Conservation (phyloP, 1,140 invertebrate genomes). For the Stegodyphus dumicola region DNA sequence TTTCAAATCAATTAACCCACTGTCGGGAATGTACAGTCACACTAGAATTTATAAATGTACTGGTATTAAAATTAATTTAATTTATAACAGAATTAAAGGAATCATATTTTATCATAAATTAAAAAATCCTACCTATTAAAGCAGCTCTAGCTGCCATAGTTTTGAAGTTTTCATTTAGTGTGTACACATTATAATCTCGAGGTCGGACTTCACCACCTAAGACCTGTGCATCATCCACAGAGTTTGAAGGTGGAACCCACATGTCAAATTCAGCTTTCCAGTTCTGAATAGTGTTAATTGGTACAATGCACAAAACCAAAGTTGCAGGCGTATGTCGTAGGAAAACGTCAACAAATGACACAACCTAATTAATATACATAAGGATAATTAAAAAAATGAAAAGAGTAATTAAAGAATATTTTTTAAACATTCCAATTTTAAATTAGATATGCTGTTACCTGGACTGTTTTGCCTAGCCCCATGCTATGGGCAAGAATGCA, state of each 20-base stretch:
- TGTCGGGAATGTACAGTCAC: too few relatives aligned
- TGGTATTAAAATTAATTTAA: too few relatives aligned
- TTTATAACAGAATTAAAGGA: neutral
- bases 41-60: too few relatives aligned
- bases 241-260: slow-evolving; percentile 81
- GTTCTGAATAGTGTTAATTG: slow-evolving; percentile 99
- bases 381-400: neutral
- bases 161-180: slow-evolving; percentile 95
- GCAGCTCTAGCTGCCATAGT: slow-evolving; percentile 85
- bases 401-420: slow-evolving; percentile 1
- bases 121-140: slow-evolving; percentile 72
- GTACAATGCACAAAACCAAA: slow-evolving; percentile 95
- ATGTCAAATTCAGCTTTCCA: slow-evolving; percentile 98
- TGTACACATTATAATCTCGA: slow-evolving; percentile 86
- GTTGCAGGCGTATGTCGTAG: slow-evolving; percentile 88
- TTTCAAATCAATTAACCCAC: too few relatives aligned
- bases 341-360: slow-evolving; percentile 96
- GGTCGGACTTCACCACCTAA: slow-evolving; percentile 69
- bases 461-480: slow-evolving; percentile 99
- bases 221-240: slow-evolving; percentile 62
- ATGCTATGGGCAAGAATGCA: slow-evolving; percentile 99
- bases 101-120: neutral
- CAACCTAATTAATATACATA: slow-evolving; percentile 70
- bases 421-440: neutral
- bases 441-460: slow-evolving; percentile 72